Evolutionary conservation across 1,140 invertebrate genomes (phyloP).

Genomic region (Macrobrachium rosenbergii): DNA sequence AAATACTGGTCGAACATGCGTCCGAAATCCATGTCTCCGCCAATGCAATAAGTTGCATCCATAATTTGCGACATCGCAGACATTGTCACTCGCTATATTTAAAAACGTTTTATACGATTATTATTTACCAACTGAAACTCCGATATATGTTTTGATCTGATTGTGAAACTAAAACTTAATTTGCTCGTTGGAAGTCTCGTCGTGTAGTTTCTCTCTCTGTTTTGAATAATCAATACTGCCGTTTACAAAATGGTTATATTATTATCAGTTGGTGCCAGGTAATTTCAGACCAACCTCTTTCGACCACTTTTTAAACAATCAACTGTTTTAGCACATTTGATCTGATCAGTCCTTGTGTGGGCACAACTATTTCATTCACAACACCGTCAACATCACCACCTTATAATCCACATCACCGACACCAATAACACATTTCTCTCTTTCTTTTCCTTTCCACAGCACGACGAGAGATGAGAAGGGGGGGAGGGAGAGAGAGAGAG

Average conservation of each 20-base stretch:
- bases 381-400: background rate
- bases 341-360: no score
- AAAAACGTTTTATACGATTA: background rate
- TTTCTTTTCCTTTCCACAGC: background rate
- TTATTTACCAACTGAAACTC: background rate
- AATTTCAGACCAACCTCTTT: no score
- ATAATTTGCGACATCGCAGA: slow-evolving; percentile 60
- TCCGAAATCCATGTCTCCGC: slow-evolving; percentile 58
- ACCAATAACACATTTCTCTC: background rate
- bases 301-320: no score
- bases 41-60: slow-evolving; percentile 59
- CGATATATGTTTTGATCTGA: background rate
- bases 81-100: slow-evolving; percentile 9
- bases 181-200: background rate
- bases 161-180: background rate
- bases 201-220: no score
- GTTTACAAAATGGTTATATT: no score
- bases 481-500: no score
- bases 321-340: no score
- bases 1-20: slow-evolving; percentile 60
- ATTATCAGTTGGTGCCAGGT: no score
- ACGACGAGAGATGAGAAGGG: no score
- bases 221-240: no score
- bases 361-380: background rate
- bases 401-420: no score